Conservation (phyloP, 2,888 invertebrate species). For the Agelastica alni region DNA sequence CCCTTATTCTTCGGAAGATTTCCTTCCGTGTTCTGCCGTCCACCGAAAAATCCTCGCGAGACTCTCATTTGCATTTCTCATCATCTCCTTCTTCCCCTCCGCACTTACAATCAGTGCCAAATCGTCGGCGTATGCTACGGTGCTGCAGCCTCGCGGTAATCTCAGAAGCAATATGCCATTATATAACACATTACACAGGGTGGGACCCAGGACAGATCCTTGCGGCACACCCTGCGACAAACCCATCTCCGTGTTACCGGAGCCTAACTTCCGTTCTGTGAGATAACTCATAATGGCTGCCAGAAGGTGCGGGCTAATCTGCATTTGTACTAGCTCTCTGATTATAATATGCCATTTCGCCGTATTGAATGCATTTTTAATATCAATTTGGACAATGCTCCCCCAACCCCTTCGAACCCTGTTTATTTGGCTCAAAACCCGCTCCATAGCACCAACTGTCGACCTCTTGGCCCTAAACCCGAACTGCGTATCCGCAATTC, state of each 20-base stretch:
- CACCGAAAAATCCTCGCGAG: no score
- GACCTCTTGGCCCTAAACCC: background rate
- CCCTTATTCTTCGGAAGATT: no score
- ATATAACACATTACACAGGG: conserved; percentile 21
- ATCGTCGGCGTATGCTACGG: conserved; percentile 27
- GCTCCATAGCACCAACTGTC: background rate
- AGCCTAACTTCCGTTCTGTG: background rate
- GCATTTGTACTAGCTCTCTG: background rate
- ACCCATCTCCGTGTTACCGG: background rate
- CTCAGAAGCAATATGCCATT: conserved; percentile 11
- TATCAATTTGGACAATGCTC: background rate
- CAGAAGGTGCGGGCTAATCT: background rate
- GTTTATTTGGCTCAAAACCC: background rate
- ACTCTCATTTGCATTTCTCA: background rate
- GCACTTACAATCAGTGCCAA: conserved; percentile 18
- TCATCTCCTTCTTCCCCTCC: background rate
- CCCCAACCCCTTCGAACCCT: background rate
- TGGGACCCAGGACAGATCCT: conserved; percentile 22
- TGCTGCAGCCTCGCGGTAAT: no score
- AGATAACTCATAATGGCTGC: background rate
- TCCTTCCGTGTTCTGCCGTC: no score
- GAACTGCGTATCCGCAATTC: background rate
- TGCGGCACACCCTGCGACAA: conserved; percentile 11
- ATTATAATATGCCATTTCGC: background rate
- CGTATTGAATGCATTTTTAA: no score